A percentile compares a stretch with the other conserved stretches of the same genome.
Conservation (phyloP, 2,888 invertebrate genomes). For the Mycalesis mineus region DNA sequence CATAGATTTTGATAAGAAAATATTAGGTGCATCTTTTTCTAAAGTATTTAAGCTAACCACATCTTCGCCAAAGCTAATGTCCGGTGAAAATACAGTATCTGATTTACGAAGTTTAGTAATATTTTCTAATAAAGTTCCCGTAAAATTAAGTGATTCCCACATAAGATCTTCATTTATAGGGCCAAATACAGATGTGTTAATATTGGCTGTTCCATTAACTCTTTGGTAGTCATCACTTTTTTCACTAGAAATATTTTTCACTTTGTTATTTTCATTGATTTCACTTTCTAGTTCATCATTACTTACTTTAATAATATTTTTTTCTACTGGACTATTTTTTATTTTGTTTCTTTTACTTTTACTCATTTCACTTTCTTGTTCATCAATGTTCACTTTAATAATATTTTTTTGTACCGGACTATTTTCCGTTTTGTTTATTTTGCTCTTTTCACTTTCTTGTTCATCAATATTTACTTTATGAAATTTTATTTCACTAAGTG, state of each 20-base stretch:
- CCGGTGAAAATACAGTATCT: constrained; percentile 54
- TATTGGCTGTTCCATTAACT: neutral
- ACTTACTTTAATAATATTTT: neutral
- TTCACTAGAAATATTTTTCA: neutral
- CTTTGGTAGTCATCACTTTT: neutral
- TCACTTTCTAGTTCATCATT: neutral
- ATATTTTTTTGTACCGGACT: no score
- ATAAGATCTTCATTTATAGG: constrained; percentile 45
- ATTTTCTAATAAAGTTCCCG: constrained; percentile 50
- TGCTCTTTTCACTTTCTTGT: no score
- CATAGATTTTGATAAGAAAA: constrained; percentile 33
- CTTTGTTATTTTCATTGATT: neutral
- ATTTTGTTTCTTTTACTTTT: no score
- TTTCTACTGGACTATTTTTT: no score
- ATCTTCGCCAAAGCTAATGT: constrained; percentile 55
- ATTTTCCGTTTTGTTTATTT: no score
- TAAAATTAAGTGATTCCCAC: constrained; percentile 64
- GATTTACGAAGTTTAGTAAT: constrained; percentile 47
- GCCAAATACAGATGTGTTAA: neutral
- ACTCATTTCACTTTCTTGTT: no score
- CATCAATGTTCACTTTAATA: no score
- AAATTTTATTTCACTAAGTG: no score
- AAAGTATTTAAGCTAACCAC: constrained; percentile 25
- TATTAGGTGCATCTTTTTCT: constrained; percentile 31
- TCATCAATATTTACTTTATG: no score